Conservation (phyloP, 2,797 vertebrate species). For the Pseudotriccus pelzelni region DNA sequence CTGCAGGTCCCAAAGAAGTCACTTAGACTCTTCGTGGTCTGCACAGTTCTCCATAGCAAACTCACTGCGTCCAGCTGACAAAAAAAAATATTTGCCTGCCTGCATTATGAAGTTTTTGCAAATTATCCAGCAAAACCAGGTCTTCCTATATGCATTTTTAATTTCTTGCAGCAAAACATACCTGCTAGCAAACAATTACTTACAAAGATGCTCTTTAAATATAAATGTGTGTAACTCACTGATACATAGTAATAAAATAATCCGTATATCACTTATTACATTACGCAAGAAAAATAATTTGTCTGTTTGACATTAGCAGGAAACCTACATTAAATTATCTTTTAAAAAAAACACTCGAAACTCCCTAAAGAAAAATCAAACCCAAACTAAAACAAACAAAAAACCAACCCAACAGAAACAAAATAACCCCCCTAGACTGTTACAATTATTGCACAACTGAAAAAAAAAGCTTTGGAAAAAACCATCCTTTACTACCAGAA, state of each 20-base stretch:
- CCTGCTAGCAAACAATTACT: conserved; percentile 74
- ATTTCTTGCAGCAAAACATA: conserved; percentile 77
- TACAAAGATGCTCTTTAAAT: conserved; percentile 81
- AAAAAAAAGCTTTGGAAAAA: conserved; percentile 38
- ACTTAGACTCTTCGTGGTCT: neutral
- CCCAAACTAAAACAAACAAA: neutral
- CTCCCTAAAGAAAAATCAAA: neutral
- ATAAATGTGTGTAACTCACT: conserved; percentile 81
- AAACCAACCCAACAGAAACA: neutral
- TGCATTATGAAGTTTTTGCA: conserved; percentile 31
- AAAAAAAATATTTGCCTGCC: neutral
- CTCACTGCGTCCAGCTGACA: neutral
- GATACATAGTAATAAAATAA: conserved; percentile 75
- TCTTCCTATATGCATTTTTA: conserved; percentile 42
- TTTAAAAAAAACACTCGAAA: conserved; percentile 20
- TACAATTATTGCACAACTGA: conserved; percentile 72
- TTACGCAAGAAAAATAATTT: conserved; percentile 71
- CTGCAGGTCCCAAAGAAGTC: conserved; percentile 14
- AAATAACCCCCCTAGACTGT: neutral
- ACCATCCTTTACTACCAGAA: conserved; percentile 26
- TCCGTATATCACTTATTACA: conserved; percentile 56
- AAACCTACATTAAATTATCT: conserved; percentile 70
- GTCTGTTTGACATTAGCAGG: conserved; percentile 56
- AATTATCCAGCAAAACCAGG: conserved; percentile 42
- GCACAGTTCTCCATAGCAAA: neutral